A percentile compares a stretch with the other conserved stretches of the same genome.
These are phyloP conservation scores for Tympanoctomys barrerae DNA, from an alignment of 2,797 vertebrate genomes.

Conservation along the genomic window DNA sequence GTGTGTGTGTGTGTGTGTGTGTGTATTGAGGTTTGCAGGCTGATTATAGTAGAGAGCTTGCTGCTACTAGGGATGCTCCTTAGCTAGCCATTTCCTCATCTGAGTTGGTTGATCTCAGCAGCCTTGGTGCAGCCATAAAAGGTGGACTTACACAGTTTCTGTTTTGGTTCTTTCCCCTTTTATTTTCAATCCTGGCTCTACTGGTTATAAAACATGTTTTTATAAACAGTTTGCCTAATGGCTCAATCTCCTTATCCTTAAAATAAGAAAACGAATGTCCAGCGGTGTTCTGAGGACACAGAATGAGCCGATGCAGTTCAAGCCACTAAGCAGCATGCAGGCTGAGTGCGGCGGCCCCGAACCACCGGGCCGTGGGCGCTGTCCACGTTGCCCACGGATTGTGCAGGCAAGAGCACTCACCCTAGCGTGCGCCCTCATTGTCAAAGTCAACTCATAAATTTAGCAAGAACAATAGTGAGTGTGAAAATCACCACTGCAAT, in stretches of 20 bases:
- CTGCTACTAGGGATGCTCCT: not conserved
- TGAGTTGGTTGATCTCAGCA: not conserved
- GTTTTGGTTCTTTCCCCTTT: not conserved
- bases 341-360: fast-evolving
- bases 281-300: not conserved
- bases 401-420: not conserved
- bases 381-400: not conserved
- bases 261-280: not conserved
- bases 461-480: not conserved
- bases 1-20: no score
- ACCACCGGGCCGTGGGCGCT: not conserved
- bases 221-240: not conserved
- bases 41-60: not conserved
- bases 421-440: not conserved
- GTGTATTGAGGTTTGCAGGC: not conserved
- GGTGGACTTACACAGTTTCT: not conserved
- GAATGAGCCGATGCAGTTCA: not conserved
- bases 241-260: not conserved
- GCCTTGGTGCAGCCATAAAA: not conserved
- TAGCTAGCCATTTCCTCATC: not conserved
- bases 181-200: not conserved
- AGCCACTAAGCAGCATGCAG: not conserved
- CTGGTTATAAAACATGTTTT: not conserved
- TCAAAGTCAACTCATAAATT: not conserved
- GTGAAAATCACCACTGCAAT: not conserved